Evolutionary conservation across 1,140 invertebrate species (phyloP).

Genomic region (Drosophila athabasca): DNA sequence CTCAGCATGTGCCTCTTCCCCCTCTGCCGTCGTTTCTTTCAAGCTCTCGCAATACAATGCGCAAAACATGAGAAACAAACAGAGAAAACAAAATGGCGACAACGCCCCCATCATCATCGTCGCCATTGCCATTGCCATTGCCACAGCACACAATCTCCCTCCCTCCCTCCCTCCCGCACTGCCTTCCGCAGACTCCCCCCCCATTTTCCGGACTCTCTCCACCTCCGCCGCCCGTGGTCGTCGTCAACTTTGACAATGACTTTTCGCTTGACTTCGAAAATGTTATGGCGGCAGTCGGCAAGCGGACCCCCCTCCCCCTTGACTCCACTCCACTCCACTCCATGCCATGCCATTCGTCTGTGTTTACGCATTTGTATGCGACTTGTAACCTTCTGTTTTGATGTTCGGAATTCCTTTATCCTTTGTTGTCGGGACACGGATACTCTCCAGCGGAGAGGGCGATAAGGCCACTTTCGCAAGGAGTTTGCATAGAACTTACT

Average conservation of each 20-base stretch:
- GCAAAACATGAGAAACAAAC: slow-evolving; percentile 63
- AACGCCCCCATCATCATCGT: slow-evolving; percentile 53
- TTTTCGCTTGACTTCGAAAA: slow-evolving; percentile 70
- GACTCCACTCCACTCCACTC: neutral
- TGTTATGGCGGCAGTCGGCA: slow-evolving; percentile 48
- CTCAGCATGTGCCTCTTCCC: neutral
- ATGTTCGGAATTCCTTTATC: slow-evolving; percentile 24
- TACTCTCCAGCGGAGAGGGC: slow-evolving; percentile 24
- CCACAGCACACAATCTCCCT: too few species aligned
- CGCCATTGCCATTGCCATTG: slow-evolving; percentile 19
- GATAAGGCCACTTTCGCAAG: slow-evolving; percentile 24
- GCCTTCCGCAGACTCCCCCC: neutral
- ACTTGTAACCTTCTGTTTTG: slow-evolving; percentile 6
- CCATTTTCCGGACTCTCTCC: neutral
- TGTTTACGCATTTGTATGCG: slow-evolving; percentile 56
- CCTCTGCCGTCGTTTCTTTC: neutral
- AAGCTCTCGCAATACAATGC: slow-evolving; percentile 48
- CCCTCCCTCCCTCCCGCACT: too few species aligned
- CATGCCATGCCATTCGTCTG: slow-evolving; percentile 9
- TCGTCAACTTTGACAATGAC: slow-evolving; percentile 75
- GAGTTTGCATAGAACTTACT: slow-evolving; percentile 21
- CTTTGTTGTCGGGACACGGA: slow-evolving; percentile 5
- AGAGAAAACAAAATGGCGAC: slow-evolving; percentile 71
- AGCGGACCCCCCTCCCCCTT: slow-evolving; percentile 12
- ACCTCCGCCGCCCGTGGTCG: slow-evolving; percentile 7